These are phyloP conservation scores for Acrobasis repandana DNA, from an alignment of 2,888 invertebrate species.

Conservation along the genomic window DNA sequence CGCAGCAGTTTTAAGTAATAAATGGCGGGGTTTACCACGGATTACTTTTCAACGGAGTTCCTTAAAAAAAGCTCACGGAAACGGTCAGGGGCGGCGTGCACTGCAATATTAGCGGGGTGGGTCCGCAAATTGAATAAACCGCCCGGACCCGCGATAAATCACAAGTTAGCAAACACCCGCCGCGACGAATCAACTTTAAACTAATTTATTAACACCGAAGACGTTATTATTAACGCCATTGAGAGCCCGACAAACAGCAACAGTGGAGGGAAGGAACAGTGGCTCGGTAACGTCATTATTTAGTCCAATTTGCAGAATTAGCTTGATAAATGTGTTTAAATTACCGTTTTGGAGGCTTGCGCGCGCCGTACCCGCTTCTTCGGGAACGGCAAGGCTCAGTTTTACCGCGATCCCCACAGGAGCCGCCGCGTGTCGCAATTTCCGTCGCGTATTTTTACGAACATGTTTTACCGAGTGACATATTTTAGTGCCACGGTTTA, in stretches of 20 bases:
- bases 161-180: slow-evolving; percentile 35
- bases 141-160: slow-evolving; percentile 46
- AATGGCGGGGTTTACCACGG: background rate
- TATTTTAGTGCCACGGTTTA: slow-evolving; percentile 39
- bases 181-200: slow-evolving; percentile 56
- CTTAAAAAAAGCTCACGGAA: slow-evolving; percentile 7
- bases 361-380: slow-evolving; percentile 69
- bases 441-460: slow-evolving; percentile 33
- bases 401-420: slow-evolving; percentile 45
- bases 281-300: slow-evolving; percentile 72
- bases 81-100: slow-evolving; percentile 5
- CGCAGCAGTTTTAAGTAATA: background rate
- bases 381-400: slow-evolving; percentile 57
- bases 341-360: slow-evolving; percentile 74
- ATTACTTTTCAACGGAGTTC: background rate
- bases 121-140: slow-evolving; percentile 45
- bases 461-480: slow-evolving; percentile 31
- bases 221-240: slow-evolving; percentile 61
- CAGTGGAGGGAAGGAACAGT: slow-evolving; percentile 50
- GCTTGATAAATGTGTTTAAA: slow-evolving; percentile 79
- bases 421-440: slow-evolving; percentile 39
- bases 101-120: slow-evolving; percentile 30
- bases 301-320: slow-evolving; percentile 79
- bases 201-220: slow-evolving; percentile 64
- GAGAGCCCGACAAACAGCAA: slow-evolving; percentile 59